Percentiles rank a stretch among this genome's conserved stretches.
Conservation (phyloP, 2,113 vertebrate species). For the Pogona vitticeps region DNA sequence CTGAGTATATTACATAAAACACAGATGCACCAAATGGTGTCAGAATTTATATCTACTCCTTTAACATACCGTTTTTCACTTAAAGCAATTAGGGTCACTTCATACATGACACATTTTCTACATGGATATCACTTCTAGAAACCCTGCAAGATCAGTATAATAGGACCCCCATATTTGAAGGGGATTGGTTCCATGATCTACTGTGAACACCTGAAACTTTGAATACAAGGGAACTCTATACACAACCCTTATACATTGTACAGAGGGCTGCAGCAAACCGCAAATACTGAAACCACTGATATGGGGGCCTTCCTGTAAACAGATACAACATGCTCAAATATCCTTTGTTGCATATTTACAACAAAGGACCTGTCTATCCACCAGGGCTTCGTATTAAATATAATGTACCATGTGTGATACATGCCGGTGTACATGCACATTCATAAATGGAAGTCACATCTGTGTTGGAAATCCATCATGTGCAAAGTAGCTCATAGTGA, state of each 20-base stretch:
- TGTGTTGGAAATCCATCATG: constrained; percentile 14
- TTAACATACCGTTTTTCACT: constrained; percentile 51
- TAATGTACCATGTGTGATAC: constrained; percentile 15
- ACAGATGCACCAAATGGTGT: constrained; percentile 53
- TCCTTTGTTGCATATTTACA: not conserved
- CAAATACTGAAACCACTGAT: too few relatives aligned
- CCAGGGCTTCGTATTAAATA: not conserved
- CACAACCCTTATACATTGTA: too few relatives aligned
- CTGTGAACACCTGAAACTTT: too few relatives aligned
- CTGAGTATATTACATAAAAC: constrained; percentile 63
- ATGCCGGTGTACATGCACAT: not conserved
- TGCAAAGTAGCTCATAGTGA: constrained; percentile 35
- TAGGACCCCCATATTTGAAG: too few relatives aligned
- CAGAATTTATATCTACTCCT: constrained; percentile 56
- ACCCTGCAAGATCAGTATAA: not conserved
- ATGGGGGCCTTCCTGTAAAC: too few relatives aligned
- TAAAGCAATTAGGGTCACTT: constrained; percentile 43
- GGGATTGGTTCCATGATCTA: too few relatives aligned
- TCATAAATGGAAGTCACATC: not conserved
- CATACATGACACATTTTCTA: not conserved
- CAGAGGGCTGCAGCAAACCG: too few relatives aligned
- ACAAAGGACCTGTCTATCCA: not conserved
- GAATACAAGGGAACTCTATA: too few relatives aligned
- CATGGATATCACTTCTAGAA: not conserved
- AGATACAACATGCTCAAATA: not conserved